phyloP scores from a whole-genome alignment of 2,113 vertebrate genomes.

The Ailurus styani region DNA sequence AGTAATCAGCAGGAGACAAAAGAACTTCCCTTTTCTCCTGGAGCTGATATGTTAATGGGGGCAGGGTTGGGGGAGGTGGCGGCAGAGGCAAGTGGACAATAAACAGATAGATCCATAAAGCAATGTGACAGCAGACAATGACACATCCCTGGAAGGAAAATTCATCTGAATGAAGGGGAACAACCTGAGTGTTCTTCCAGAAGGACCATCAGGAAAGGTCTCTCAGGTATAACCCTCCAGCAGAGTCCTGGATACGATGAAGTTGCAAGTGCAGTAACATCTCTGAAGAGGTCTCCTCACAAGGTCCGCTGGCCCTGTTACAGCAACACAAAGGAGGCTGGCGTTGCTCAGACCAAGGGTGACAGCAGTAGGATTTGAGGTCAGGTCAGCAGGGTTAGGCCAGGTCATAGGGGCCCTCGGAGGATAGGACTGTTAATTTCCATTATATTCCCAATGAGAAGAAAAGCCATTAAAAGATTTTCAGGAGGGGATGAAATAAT shows the following conservation, averaged over 20 bases:
- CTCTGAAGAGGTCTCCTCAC: not conserved
- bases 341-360: not conserved
- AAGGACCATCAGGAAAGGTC: not conserved
- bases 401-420: not conserved
- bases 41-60: not conserved
- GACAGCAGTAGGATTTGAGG: not conserved
- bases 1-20: not conserved
- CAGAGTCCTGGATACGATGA: not conserved
- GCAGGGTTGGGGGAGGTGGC: accelerated
- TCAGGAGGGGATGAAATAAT: not conserved
- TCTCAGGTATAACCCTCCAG: not conserved
- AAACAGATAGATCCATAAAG: not conserved
- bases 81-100: accelerated
- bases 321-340: not conserved
- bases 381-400: not conserved
- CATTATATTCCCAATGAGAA: not conserved
- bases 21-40: not conserved
- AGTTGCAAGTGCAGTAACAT: accelerated
- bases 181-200: too few relatives aligned
- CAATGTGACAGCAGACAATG: not conserved
- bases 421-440: too few relatives aligned
- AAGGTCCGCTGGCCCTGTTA: too few relatives aligned
- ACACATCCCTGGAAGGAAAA: not conserved
- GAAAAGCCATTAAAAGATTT: not conserved
- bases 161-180: not conserved